Evolutionary conservation across 2,888 invertebrate species (phyloP), one percentile per base, ranked within the genome.

Genomic region (Plebejus melissa): DNA sequence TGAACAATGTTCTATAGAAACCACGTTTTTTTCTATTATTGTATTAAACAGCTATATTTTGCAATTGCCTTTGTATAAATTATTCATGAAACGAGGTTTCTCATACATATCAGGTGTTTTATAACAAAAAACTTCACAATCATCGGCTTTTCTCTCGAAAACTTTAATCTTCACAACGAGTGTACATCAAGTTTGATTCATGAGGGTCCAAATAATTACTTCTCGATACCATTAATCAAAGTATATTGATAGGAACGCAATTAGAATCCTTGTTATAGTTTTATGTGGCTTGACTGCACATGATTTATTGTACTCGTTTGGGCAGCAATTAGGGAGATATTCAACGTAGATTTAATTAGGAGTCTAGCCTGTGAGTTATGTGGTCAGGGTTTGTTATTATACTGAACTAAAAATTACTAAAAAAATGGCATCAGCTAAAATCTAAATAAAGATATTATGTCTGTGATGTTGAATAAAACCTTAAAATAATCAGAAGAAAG

Each of bases 241-340:
- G 81, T 83, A 87, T 90, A 91, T 91, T 90, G 93, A 92, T 93
- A 91, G 92, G 88, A 87, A 90, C 88, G 92, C 91, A 93, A 93
- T 93, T 93, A 92, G 89, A 88, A 88, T 91, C 90, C 90, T 90
- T 87, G 85, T 84, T 86, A 87, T 86, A 88, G 88, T 88, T 91
- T 90, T 87, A 82, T 80, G 79, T 72, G 28, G 72, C 32, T 82
- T 80, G 83, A 83, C 84, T 86, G 85, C 86, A 79, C 80, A 88
- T 91, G 90, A 93, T 92, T 93, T 92, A 93, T 91, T 84, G 85
- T 80, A 76, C 60, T 77, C 79, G 22, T 70, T 80, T 78, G 81
- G 86, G 83, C 82, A 86, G 83, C 85, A 90, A 92, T 92, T 88
- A 90, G 89, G 83, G 83, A 84, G 85, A 82, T 80, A 83, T 41